Evolutionary conservation across 1,140 invertebrate genomes (phyloP).

Genomic region (Euura lappo): DNA sequence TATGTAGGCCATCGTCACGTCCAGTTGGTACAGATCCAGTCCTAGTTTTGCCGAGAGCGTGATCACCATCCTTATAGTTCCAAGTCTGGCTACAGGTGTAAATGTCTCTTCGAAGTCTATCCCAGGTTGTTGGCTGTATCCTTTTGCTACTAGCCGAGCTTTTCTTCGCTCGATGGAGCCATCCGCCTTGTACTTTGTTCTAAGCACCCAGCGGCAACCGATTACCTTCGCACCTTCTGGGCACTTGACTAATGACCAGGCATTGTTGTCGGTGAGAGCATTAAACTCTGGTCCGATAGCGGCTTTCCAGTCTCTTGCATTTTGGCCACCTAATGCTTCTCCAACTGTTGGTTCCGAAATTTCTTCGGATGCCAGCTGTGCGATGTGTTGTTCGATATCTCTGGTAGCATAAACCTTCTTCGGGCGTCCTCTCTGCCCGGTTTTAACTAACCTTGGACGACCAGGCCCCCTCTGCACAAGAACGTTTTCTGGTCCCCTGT

Average conservation of each 20-base stretch:
- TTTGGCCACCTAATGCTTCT: too few species aligned
- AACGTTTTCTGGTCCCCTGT: too few species aligned
- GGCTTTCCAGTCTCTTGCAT: too few species aligned
- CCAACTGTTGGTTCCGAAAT: too few species aligned
- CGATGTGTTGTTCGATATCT: too few species aligned
- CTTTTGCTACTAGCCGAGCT: constrained; percentile 41
- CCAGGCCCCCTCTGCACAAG: too few species aligned
- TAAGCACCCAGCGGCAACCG: constrained; percentile 12
- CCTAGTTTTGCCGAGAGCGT: background rate
- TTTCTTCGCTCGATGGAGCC: constrained; percentile 31
- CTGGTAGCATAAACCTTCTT: too few species aligned
- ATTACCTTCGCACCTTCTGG: constrained; percentile 17
- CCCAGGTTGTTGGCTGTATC: constrained; percentile 32
- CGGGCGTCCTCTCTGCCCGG: too few species aligned
- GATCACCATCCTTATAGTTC: constrained; percentile 1
- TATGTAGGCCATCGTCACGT: constrained; percentile 34
- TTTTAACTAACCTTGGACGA: too few species aligned
- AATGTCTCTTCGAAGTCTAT: too few species aligned
- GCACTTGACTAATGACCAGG: constrained; percentile 10
- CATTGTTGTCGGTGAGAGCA: constrained; percentile 11
- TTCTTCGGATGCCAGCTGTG: too few species aligned
- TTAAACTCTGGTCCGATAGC: too few species aligned
- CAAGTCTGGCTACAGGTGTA: constrained; percentile 27
- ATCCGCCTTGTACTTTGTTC: constrained; percentile 11
- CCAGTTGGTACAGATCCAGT: constrained; percentile 3